A percentile compares a stretch with the other conserved stretches of the same genome.
These are phyloP conservation scores for Lasioglossum villosulum DNA, from an alignment of 2,888 invertebrate genomes.

Conservation along the genomic window DNA sequence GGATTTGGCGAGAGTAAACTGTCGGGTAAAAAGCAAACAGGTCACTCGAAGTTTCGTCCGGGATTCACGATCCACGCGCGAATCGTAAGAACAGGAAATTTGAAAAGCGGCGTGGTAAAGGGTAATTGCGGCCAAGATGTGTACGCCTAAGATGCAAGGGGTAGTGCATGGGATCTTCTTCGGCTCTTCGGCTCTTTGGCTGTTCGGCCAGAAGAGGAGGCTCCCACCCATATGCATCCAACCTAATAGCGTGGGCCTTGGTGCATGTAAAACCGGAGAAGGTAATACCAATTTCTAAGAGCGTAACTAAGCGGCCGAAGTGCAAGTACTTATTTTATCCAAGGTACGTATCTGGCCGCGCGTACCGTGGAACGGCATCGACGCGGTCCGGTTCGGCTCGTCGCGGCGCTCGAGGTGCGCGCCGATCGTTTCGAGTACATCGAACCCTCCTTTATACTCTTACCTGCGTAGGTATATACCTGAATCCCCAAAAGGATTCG, in stretches of 20 bases:
- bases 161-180: not conserved
- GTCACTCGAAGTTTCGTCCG: not conserved
- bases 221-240: not conserved
- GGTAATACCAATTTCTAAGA: slow-evolving; percentile 51
- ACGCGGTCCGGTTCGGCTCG: slow-evolving; percentile 4
- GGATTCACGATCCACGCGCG: not conserved
- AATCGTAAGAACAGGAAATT: slow-evolving; percentile 38
- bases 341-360: slow-evolving; percentile 3
- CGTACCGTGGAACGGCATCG: slow-evolving; percentile 16
- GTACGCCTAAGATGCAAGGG: slow-evolving; percentile 12
- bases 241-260: slow-evolving; percentile 29
- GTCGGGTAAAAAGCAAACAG: not conserved
- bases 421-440: slow-evolving; percentile 57
- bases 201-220: not conserved
- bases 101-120: slow-evolving; percentile 49
- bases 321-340: slow-evolving; percentile 35
- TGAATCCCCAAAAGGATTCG: slow-evolving; percentile 72
- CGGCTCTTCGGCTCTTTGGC: not conserved
- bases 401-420: slow-evolving; percentile 9
- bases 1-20: not conserved
- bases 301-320: slow-evolving; percentile 36
- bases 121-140: slow-evolving; percentile 26
- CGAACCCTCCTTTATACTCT: slow-evolving; percentile 59
- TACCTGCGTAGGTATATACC: slow-evolving; percentile 67
- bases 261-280: slow-evolving; percentile 18